Evolutionary conservation across 1,140 invertebrate species (phyloP).

Genomic region (Brachionus rubens): DNA sequence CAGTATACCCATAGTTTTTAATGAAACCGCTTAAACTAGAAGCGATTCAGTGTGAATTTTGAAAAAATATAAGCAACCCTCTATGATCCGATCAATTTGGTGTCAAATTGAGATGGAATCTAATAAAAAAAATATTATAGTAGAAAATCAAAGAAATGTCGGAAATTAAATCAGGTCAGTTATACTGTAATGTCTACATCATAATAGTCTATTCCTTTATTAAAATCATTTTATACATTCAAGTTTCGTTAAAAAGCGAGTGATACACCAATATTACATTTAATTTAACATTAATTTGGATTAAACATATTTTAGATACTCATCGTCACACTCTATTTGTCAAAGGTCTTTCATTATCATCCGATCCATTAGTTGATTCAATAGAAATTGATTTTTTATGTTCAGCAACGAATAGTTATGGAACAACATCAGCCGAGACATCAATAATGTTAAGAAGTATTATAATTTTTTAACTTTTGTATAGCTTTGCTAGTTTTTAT

Average conservation of each 20-base stretch:
- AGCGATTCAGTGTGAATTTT: no score
- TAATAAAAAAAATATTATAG: no score
- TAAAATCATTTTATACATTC: no score
- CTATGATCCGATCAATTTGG: no score
- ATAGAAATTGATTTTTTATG: conserved; percentile 36
- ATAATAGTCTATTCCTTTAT: no score
- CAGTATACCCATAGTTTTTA: no score
- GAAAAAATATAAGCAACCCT: no score
- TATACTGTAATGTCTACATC: no score
- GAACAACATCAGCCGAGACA: conserved; percentile 11
- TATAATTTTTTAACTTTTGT: background rate
- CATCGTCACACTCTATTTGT: conserved; percentile 1
- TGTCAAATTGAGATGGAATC: no score
- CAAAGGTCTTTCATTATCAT: conserved; percentile 4
- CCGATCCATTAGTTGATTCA: background rate
- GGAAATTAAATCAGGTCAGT: no score
- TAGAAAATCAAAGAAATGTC: no score
- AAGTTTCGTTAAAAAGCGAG: background rate
- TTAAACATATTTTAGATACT: background rate
- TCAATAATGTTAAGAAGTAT: conserved; percentile 39
- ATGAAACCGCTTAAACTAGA: no score
- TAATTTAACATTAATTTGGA: background rate
- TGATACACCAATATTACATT: background rate
- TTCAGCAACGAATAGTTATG: conserved; percentile 12
- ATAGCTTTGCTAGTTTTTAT: background rate